phyloP scores from a whole-genome alignment of 2,113 vertebrate genomes.

The Felis chaus region DNA sequence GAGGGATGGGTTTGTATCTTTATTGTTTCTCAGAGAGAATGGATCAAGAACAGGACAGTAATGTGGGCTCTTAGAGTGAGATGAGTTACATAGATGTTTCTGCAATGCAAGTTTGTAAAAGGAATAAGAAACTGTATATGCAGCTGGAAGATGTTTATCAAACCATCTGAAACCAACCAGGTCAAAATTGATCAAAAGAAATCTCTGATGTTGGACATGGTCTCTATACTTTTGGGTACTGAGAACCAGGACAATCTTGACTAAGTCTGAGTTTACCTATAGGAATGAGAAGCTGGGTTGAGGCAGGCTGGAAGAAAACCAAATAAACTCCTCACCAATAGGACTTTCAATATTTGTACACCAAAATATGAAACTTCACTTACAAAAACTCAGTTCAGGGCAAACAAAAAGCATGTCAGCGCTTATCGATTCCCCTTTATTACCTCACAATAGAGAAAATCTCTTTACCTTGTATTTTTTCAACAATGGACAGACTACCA shows the following conservation, averaged over 20 bases:
- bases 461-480: background rate
- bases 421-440: background rate
- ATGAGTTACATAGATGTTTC: background rate
- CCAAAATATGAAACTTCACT: background rate
- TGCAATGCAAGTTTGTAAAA: background rate
- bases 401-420: conserved; percentile 1
- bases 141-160: background rate
- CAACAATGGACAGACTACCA: background rate
- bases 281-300: background rate
- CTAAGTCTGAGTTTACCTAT: background rate
- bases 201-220: background rate
- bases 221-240: background rate
- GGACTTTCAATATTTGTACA: conserved; percentile 17
- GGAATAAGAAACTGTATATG: background rate
- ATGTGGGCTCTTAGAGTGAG: background rate
- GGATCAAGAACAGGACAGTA: background rate
- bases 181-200: conserved; percentile 6
- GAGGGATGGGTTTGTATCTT: background rate
- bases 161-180: background rate
- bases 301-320: background rate
- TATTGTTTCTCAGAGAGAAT: background rate
- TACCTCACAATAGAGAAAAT: background rate
- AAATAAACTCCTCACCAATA: background rate
- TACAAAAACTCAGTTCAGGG: background rate
- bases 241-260: conserved; percentile 15